These are phyloP conservation scores for Etia nguti DNA, from an alignment of 2,113 vertebrate genomes.

Conservation along the genomic window DNA sequence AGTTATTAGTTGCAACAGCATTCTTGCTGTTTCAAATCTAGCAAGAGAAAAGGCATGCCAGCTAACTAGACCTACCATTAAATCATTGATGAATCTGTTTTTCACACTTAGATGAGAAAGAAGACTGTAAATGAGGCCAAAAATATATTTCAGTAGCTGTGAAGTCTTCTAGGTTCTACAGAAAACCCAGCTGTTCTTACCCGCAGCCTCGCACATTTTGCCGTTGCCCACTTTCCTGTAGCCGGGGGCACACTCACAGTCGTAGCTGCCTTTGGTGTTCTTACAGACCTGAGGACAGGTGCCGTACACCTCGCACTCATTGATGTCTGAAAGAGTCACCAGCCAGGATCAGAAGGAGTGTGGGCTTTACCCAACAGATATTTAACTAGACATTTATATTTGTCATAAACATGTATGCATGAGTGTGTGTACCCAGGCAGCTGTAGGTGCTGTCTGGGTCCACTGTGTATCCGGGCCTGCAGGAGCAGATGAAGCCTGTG, in stretches of 20 bases:
- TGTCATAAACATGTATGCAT: neutral
- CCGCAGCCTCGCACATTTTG: slow-evolving; percentile 81
- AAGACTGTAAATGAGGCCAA: neutral
- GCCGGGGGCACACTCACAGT: slow-evolving; percentile 85
- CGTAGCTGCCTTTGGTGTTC: slow-evolving; percentile 87
- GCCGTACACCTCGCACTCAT: slow-evolving; percentile 84
- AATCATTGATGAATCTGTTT: neutral
- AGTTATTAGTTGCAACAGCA: neutral
- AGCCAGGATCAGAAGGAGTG: neutral
- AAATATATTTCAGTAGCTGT: neutral
- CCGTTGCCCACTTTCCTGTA: slow-evolving; percentile 81
- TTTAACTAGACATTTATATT: neutral
- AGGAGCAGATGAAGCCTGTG: slow-evolving; percentile 90
- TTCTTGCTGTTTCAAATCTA: neutral
- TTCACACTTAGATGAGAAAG: neutral
- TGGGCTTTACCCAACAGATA: neutral
- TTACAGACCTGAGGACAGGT: slow-evolving; percentile 83
- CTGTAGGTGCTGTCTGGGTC: slow-evolving; percentile 76
- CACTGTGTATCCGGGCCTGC: slow-evolving; percentile 78
- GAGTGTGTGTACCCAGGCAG: slow-evolving; percentile 66
- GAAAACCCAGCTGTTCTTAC: slow-evolving; percentile 60
- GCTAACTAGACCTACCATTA: neutral
- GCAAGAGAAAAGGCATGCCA: neutral
- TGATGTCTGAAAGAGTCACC: slow-evolving; percentile 73
- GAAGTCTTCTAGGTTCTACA: neutral